Evolutionary conservation across 2,888 invertebrate genomes (phyloP).

Genomic region (Harpalus rubripes): DNA sequence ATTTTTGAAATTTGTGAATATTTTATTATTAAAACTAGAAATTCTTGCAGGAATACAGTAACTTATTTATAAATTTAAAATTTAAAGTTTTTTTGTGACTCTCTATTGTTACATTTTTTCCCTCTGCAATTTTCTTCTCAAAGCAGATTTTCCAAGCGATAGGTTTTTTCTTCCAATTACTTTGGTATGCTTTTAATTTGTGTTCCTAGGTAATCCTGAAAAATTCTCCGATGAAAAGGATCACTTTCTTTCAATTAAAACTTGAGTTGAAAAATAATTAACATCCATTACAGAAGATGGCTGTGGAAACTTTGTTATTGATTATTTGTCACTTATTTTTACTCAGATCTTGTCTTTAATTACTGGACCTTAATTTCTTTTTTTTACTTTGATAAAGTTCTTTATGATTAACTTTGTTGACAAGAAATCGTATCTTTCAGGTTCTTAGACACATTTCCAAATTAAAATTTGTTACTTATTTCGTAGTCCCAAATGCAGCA

Average conservation of each 20-base stretch:
- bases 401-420: constrained; percentile 21
- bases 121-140: neutral
- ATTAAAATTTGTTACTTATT: constrained; percentile 8
- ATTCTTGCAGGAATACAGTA: no score
- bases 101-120: neutral
- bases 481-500: no score
- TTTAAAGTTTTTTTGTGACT: no score
- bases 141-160: constrained; percentile 29
- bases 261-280: constrained; percentile 37
- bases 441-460: neutral
- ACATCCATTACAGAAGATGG: constrained; percentile 45
- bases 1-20: no score
- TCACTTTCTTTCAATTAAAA: constrained; percentile 45
- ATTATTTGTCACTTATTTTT: constrained; percentile 44
- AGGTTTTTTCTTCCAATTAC: constrained; percentile 32
- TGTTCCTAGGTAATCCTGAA: constrained; percentile 28
- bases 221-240: constrained; percentile 24
- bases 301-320: constrained; percentile 23
- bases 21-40: no score
- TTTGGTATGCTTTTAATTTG: constrained; percentile 14
- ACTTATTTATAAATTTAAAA: no score
- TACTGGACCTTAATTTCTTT: constrained; percentile 21
- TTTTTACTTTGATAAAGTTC: constrained; percentile 33
- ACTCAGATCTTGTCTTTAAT: constrained; percentile 13
- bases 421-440: constrained; percentile 2